These are phyloP conservation scores for Mayetiola destructor DNA, from an alignment of 2,888 invertebrate genomes.

Conservation along the genomic window DNA sequence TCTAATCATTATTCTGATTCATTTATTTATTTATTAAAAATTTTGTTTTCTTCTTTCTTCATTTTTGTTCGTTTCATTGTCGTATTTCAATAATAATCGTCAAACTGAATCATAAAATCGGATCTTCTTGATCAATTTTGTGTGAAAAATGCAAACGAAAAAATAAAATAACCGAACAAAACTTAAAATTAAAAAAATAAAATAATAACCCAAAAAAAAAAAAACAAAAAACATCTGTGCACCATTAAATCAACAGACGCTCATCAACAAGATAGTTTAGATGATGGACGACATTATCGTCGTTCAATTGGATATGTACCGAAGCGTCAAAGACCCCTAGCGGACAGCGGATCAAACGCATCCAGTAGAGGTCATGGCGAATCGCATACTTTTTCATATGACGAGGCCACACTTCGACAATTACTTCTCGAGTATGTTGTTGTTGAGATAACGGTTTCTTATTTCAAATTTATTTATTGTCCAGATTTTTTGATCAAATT, in stretches of 20 bases:
- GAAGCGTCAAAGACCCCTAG: constrained; percentile 33
- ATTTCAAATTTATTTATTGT: not conserved
- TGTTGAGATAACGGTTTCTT: constrained; percentile 15
- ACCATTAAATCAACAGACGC: constrained; percentile 10
- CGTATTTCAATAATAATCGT: not conserved
- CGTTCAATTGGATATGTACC: constrained; percentile 35
- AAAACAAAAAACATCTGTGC: too few relatives aligned
- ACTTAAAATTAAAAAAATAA: not conserved
- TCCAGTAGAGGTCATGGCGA: constrained; percentile 40
- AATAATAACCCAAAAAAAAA: not conserved
- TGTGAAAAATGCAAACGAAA: not conserved
- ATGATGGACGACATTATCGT: constrained; percentile 34
- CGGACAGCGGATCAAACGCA: constrained; percentile 32
- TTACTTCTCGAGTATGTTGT: constrained; percentile 77
- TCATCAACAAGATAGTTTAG: constrained; percentile 19
- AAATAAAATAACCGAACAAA: not conserved
- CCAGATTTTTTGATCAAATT: not conserved
- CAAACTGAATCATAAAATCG: not conserved
- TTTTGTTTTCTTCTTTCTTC: not conserved
- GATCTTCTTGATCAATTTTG: not conserved
- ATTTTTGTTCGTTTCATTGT: not conserved
- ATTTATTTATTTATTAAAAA: too few relatives aligned
- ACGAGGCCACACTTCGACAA: constrained; percentile 89
- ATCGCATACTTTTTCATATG: constrained; percentile 28
- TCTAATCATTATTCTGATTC: too few relatives aligned